Evolutionary conservation across 1,140 invertebrate genomes (phyloP).

Genomic region (Metopolophium dirhodum): DNA sequence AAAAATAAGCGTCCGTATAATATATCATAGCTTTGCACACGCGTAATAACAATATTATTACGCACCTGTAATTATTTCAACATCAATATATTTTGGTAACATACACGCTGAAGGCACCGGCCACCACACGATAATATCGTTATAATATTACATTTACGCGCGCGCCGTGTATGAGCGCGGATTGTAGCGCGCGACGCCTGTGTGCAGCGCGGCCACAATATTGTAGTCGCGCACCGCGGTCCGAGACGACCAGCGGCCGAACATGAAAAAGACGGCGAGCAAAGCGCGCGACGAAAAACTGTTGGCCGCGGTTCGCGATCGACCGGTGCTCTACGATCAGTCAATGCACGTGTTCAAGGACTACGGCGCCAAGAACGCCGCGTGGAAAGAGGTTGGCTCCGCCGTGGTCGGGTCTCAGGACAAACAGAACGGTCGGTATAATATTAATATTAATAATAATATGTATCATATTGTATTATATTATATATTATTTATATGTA

Average conservation of each 20-base stretch:
- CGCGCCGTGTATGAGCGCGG: background rate
- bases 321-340: slow-evolving; percentile 52
- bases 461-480: too few species aligned
- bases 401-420: slow-evolving; percentile 46
- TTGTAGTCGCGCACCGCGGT: background rate
- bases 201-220: background rate
- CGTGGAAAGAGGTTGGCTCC: slow-evolving; percentile 45
- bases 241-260: background rate
- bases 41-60: too few species aligned
- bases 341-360: slow-evolving; percentile 56
- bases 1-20: too few species aligned
- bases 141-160: background rate
- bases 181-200: background rate
- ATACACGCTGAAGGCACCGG: too few species aligned
- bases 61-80: too few species aligned
- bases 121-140: too few species aligned
- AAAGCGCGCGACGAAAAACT: slow-evolving; percentile 50
- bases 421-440: slow-evolving; percentile 45
- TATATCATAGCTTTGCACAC: too few species aligned
- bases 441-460: too few species aligned
- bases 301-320: slow-evolving; percentile 51
- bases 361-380: slow-evolving; percentile 53
- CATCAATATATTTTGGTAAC: too few species aligned
- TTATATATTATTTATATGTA: too few species aligned
- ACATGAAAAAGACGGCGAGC: slow-evolving; percentile 50